Evolutionary conservation across 2,888 invertebrate species (phyloP), one percentile per base, ranked within the genome.

Genomic region (Andrena bicolor): DNA sequence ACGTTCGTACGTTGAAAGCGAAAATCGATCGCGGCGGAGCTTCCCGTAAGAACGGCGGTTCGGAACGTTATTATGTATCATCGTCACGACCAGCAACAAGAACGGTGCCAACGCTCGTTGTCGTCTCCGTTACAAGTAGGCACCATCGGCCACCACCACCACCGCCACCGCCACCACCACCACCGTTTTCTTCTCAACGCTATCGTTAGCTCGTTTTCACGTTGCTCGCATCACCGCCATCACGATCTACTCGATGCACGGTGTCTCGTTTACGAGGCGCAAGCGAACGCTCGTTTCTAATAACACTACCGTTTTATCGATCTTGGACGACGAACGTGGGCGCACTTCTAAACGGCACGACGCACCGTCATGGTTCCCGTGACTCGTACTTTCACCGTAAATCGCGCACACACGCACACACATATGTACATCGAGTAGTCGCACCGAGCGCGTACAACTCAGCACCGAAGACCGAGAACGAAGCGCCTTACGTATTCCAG

Each of bases 261-360:
- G 28, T 26, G 58, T 51, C 30, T 20, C 51, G 26, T 41, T 65
- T 49, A 32, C 53, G 23, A 35, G 64, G 86, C 80, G 87, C 86
- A 84, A 76, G 73, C 83, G 76, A 78, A 68, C 35, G 58, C 64
- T 69, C 63, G 70, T 71, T 74, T 88, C 65, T 76, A 64, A 82
- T 75, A 76, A 76, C 76, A 76, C 81, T 60, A 76, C 77, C 82
- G 82, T 80, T 88, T 88, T 51, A 88, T 88, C 88, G 88, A 88
- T 88, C 87, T 85, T 63, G 70, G 63, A 70, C 83, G 75, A 56
- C 78, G 81, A 83, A 86, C 88, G 86, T 82, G 75, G 84, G 85
- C 79, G 83, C 78, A 72, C 83, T 83, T 82, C 70, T 78, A 83
- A 78, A 68, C 66, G 71, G 66, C 58, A 74, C 78, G 61, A 63